Base-by-base conservation (phyloP, 64 coral and sea anemone species). In the Trachythela sp. region DNA sequence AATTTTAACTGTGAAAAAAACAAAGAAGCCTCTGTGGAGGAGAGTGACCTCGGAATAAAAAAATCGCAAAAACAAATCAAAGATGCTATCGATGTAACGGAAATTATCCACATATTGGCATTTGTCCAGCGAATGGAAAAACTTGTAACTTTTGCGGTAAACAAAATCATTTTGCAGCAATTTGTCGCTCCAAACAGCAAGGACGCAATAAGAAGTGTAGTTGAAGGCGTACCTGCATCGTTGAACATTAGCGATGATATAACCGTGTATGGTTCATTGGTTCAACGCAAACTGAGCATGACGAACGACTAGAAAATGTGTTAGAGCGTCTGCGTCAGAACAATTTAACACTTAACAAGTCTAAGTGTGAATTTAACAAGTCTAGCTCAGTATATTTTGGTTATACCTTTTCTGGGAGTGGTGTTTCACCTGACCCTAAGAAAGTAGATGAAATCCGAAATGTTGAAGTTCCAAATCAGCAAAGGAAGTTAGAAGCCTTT, bases 131-230 rank as follows among this genome's bases (percentile, higher is more conserved):
- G 24, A 48, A 77, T 18, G 77, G 56, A 24, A 87, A 92, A 92
- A 54, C 40, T 15, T 87, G 85, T 64, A 87, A 86, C 22, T 26
- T 26, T 8, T 92, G 90, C 45, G 84, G 77, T 37, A 92, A 87
- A 34, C 20, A 49, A 40, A 86, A 86, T 43, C 90, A 87, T 80
- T 92, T 92, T 20, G 51, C 83, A 30, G 48, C 26, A 14, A 40
- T 92, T 52, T 91, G 59, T 38, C 40, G 17, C 31, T 48, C 30
- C 26, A 37, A 80, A 1, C 32, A 40, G 9, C 31, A 80, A 80
- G 6, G 9, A 80, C 42, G 42, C 29, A 5, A 38, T 38, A 27
- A 77, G 7, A 17, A 35, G 71, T 38, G 71, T 27, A 77, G 8
- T 77, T 17, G 71, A 77, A 35, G 71, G 71, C 31, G 30, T 77